Percentiles rank a stretch among this genome's conserved stretches.
These are phyloP conservation scores for Stenodera caucasica DNA, from an alignment of 2,888 invertebrate genomes.

Conservation along the genomic window DNA sequence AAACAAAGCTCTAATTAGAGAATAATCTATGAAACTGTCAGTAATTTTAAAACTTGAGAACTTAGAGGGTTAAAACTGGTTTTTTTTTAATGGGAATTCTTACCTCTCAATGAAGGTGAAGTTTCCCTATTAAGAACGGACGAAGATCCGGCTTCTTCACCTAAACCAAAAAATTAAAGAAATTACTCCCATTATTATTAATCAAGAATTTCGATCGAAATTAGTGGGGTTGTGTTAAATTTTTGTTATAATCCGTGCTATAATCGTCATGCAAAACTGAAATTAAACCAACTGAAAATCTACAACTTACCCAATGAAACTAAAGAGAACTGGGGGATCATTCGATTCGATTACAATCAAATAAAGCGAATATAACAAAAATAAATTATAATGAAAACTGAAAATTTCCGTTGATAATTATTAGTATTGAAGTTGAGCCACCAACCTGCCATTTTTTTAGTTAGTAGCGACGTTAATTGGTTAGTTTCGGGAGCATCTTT, in stretches of 20 bases:
- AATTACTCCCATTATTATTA: neutral
- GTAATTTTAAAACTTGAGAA: no score
- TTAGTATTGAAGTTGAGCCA: slow-evolving; percentile 24
- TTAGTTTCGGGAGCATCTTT: slow-evolving; percentile 38
- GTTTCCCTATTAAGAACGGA: slow-evolving; percentile 23
- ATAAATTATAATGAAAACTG: slow-evolving; percentile 21
- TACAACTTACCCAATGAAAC: slow-evolving; percentile 16
- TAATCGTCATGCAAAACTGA: slow-evolving; percentile 20
- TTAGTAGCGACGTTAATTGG: slow-evolving; percentile 22
- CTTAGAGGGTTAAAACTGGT: no score
- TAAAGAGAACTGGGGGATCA: slow-evolving; percentile 9
- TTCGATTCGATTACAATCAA: neutral
- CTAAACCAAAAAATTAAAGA: slow-evolving; percentile 30
- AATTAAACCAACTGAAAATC: slow-evolving; percentile 11
- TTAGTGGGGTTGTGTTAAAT: neutral
- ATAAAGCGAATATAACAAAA: slow-evolving; percentile 16
- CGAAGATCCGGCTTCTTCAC: slow-evolving; percentile 30
- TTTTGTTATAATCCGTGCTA: slow-evolving; percentile 14
- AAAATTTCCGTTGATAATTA: slow-evolving; percentile 15
- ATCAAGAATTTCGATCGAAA: neutral
- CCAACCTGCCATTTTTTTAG: slow-evolving; percentile 43
- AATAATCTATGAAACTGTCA: neutral
- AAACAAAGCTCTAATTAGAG: slow-evolving; percentile 1
- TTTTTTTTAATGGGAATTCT: neutral
- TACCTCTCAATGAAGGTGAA: slow-evolving; percentile 21